Conservation (phyloP, 2,113 vertebrate genomes). For the Columba livia region DNA sequence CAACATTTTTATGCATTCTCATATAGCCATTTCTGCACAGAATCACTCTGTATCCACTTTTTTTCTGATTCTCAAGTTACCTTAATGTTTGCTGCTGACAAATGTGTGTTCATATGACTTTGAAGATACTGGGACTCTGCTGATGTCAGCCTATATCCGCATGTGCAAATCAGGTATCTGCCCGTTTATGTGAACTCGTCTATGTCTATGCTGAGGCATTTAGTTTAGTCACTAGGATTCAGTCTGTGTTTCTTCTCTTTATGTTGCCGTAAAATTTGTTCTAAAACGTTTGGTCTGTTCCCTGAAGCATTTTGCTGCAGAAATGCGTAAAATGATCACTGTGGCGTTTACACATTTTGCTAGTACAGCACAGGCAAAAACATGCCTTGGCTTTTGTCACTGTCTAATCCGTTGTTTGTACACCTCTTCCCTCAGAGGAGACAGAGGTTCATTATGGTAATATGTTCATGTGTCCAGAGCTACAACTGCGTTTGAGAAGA, state of each 20-base stretch:
- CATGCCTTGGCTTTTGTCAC: background rate
- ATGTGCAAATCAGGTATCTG: background rate
- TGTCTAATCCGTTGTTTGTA: background rate
- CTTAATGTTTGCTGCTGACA: background rate
- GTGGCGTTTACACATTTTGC: rapidly evolving
- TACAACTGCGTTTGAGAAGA: background rate
- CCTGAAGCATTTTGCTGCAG: background rate
- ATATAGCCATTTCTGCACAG: background rate
- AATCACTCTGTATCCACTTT: background rate
- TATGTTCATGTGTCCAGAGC: background rate
- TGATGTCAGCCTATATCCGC: background rate
- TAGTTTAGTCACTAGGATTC: background rate
- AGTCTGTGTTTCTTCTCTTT: background rate
- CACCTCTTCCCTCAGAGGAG: background rate
- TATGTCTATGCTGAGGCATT: background rate
- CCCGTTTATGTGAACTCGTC: background rate
- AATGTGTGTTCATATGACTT: background rate
- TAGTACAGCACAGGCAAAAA: background rate
- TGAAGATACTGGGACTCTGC: background rate
- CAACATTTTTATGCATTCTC: background rate
- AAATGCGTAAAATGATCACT: background rate
- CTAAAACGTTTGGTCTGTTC: background rate
- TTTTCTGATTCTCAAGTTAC: background rate
- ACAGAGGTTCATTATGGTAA: background rate
- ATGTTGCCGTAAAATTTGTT: background rate